These are phyloP conservation scores for Xylocopa sonorina DNA, from an alignment of 1,140 invertebrate genomes.

Conservation along the genomic window DNA sequence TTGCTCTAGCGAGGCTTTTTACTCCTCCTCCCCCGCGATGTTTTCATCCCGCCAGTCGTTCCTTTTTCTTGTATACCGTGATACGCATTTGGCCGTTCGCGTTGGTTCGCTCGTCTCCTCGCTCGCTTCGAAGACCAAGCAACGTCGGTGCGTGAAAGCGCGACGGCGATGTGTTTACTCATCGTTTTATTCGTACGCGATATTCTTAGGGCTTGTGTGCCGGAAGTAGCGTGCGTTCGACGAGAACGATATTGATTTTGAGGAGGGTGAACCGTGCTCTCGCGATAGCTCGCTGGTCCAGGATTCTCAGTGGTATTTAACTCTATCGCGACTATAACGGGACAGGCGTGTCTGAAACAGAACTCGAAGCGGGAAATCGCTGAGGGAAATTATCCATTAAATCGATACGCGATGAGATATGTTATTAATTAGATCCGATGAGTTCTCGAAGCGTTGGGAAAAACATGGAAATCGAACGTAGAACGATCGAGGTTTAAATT, in stretches of 20 bases:
- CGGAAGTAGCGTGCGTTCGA: not conserved
- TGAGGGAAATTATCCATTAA: no score
- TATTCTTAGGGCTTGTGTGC: no score
- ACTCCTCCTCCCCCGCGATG: not conserved
- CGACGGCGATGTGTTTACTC: conserved; percentile 16
- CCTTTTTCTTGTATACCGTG: not conserved
- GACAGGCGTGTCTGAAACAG: no score
- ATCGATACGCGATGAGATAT: no score
- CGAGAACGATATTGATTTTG: conserved; percentile 13
- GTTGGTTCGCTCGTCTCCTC: not conserved
- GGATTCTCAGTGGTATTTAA: not conserved
- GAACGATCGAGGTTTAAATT: not conserved
- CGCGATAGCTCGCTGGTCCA: not conserved
- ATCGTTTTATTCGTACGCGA: conserved; percentile 1
- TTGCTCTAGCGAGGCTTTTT: not conserved
- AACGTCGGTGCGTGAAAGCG: conserved; percentile 3
- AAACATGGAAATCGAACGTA: no score
- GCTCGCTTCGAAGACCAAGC: not conserved
- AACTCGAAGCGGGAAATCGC: no score
- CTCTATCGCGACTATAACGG: not conserved
- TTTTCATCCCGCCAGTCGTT: not conserved
- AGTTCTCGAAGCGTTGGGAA: no score
- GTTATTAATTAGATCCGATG: no score
- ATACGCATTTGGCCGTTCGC: not conserved
- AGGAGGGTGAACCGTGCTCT: not conserved